Conservation (phyloP, 2,888 invertebrate genomes). For the Eristalis pertinax region DNA sequence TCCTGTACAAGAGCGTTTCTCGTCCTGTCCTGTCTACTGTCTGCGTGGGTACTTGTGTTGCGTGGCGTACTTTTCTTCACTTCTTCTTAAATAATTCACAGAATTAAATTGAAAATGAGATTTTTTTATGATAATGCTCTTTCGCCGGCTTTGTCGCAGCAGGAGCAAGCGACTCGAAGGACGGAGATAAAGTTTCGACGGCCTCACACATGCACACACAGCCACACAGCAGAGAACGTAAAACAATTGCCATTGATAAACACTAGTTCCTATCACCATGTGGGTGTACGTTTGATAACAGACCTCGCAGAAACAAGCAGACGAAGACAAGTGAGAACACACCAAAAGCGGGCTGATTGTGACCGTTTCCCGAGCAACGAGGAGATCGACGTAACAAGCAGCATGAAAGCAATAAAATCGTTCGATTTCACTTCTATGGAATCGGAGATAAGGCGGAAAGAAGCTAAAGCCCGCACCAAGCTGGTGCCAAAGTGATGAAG, state of each 20-base stretch:
- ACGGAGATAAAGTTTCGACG: neutral
- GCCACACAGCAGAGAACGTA: neutral
- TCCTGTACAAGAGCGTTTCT: neutral
- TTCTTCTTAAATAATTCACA: conserved; percentile 40
- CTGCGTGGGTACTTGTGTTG: neutral
- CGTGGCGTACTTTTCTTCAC: conserved; percentile 6
- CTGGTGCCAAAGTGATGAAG: conserved; percentile 34
- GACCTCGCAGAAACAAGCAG: conserved; percentile 4
- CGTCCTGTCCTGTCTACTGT: neutral
- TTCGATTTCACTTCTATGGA: neutral
- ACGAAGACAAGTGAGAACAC: neutral
- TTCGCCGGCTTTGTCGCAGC: conserved; percentile 17
- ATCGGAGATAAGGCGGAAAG: neutral
- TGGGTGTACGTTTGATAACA: conserved; percentile 6
- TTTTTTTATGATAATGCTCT: conserved; percentile 38
- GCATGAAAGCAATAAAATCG: conserved; percentile 60
- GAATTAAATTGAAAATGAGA: conserved; percentile 62
- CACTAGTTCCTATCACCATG: conserved; percentile 14
- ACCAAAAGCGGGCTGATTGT: conserved; percentile 18
- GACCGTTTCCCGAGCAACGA: conserved; percentile 30
- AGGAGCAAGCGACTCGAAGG: neutral
- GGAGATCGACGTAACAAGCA: conserved; percentile 26
- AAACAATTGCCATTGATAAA: conserved; percentile 39
- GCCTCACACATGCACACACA: conserved; percentile 10
- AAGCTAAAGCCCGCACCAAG: conserved; percentile 15